Percentiles rank a stretch among this genome's conserved stretches.
Evolutionary conservation across 2,888 invertebrate species (phyloP).

Genomic region (Heliconius hortense): DNA sequence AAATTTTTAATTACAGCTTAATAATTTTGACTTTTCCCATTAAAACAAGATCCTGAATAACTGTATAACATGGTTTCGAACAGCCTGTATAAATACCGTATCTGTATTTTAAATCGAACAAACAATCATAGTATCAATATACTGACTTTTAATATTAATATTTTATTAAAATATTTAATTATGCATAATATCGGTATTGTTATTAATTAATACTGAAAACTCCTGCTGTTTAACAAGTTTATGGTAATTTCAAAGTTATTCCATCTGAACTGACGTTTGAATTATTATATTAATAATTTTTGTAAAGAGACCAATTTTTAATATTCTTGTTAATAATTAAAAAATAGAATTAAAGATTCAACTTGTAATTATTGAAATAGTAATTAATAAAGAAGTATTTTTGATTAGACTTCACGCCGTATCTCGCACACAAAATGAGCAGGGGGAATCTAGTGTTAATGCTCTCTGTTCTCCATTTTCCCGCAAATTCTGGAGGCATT

Average conservation of each 20-base stretch:
- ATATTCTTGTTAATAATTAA: neutral
- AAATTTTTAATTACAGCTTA: neutral
- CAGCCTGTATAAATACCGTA: neutral
- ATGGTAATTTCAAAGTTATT: neutral
- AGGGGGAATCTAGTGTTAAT: no score
- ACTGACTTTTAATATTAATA: neutral
- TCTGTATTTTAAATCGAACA: neutral
- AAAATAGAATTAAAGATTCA: neutral
- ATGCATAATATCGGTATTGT: conserved; percentile 1
- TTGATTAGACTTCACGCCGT: no score
- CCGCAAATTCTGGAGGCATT: no score
- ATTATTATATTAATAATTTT: neutral
- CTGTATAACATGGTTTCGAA: neutral
- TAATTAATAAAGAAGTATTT: no score
- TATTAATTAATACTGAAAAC: conserved; percentile 17
- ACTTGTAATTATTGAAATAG: no score
- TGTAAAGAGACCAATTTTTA: neutral
- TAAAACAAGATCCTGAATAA: neutral
- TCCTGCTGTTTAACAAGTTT: conserved; percentile 1
- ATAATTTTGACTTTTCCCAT: neutral
- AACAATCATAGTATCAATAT: neutral
- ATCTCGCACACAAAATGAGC: no score
- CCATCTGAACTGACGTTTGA: neutral
- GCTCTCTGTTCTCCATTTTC: no score
- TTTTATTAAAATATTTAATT: neutral